phyloP scores from a whole-genome alignment of 2,113 vertebrate species.

The Aldabrachelys gigantea region DNA sequence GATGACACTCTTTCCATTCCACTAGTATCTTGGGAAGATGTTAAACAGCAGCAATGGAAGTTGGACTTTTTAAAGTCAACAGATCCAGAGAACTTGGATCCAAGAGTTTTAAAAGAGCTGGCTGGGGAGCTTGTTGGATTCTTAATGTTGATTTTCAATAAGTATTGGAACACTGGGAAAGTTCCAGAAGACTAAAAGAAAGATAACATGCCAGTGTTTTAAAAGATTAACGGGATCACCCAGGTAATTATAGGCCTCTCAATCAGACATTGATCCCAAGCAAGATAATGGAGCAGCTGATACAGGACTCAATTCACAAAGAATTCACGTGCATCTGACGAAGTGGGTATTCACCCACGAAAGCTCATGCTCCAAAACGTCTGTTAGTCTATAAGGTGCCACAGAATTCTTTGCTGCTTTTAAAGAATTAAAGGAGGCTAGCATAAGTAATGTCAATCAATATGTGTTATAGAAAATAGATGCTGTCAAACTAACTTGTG shows the following conservation, averaged over 20 bases:
- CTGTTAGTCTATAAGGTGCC: too few species aligned
- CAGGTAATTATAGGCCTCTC: background rate
- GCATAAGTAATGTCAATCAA: background rate
- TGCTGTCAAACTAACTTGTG: background rate
- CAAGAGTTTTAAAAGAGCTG: background rate
- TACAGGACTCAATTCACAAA: background rate
- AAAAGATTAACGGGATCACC: background rate
- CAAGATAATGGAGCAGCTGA: background rate
- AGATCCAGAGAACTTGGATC: background rate
- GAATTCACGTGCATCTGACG: background rate
- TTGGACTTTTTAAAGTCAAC: background rate
- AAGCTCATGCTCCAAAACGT: too few species aligned
- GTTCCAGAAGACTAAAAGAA: background rate
- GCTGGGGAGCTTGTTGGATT: background rate
- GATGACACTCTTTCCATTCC: background rate
- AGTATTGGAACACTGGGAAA: background rate
- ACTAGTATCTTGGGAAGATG: background rate
- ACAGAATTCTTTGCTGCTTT: too few species aligned
- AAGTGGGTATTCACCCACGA: too few species aligned
- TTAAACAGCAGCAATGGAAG: background rate
- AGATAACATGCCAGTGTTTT: background rate
- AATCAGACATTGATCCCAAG: background rate
- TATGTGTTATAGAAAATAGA: background rate
- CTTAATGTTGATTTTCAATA: background rate
- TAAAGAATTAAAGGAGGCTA: background rate